Base-by-base conservation (phyloP, 2,888 invertebrate species). In the Erebia palarica region DNA sequence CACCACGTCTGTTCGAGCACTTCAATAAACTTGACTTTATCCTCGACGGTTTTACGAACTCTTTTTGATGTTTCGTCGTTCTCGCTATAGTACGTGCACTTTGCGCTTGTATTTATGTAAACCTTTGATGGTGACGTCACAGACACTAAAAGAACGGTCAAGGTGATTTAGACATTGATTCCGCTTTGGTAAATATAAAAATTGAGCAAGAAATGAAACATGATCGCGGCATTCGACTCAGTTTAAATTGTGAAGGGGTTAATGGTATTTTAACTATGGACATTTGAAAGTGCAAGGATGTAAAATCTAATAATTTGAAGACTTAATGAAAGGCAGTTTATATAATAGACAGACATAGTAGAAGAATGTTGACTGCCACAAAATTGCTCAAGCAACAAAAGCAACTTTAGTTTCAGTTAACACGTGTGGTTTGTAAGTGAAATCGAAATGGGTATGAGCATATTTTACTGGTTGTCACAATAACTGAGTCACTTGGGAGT, bases 111-210 rank as follows among this genome's bases (percentile, higher is more conserved):
- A 59, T 85, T 85, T 78, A 95, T 86, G 82, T 94, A 94, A 69
- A 95, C 92, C 78, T 84, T 92, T 69, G 95, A 94, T 59, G 94
- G 89, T 36, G 95, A 95, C 18, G 95, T 91, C 78, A 95, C 90
- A 78, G 88, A 94, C 73, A 95, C 95, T 88, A 88, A 27, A 88
- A 87, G 73, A 82, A 80, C 74, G 79, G 81, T 82, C 84, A 82
- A 86, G 86, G 81, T 84, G 78, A 73, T 72, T 71, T 73, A 73
- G 70, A 59, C 68, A 53, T 71, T 69, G 70, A 69, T 72, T 75
- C 71, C 59, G 71, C 69, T 71, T 67, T 47, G 64, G 69, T 66
- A 59, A 42, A 66, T 65, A 47, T 60, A 61, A 27, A 58, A 59
- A 60, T 70, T 53, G 58, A 68, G 70, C 73, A 61, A 71, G 58